phyloP scores from a whole-genome alignment of 2,888 invertebrate species.

The Drosophila neoperkinsi region DNA sequence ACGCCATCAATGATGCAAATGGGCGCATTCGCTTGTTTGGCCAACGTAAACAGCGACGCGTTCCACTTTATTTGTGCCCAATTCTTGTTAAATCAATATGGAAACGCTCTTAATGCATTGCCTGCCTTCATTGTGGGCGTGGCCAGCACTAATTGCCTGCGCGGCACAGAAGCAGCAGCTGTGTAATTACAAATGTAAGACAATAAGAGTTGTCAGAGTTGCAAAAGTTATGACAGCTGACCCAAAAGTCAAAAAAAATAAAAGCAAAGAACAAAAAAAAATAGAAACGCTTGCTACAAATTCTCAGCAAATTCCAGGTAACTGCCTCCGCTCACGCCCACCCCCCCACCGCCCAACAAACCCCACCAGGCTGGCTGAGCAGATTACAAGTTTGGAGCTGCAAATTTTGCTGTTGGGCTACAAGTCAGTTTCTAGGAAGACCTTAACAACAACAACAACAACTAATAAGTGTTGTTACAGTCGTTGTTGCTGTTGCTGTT shows the following conservation, averaged over 20 bases:
- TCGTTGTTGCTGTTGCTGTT: slow-evolving; percentile 7
- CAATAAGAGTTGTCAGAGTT: slow-evolving; percentile 28
- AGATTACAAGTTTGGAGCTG: slow-evolving; percentile 49
- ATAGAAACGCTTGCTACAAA: slow-evolving; percentile 32
- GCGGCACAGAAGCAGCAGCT: slow-evolving; percentile 22
- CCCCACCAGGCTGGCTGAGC: neutral
- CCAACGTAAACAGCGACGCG: slow-evolving; percentile 62
- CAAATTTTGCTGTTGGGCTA: slow-evolving; percentile 48
- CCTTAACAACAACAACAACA: slow-evolving; percentile 32
- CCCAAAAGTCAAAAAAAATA: neutral
- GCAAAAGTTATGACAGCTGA: slow-evolving; percentile 59
- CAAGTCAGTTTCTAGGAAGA: slow-evolving; percentile 52
- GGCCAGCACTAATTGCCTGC: slow-evolving; percentile 41
- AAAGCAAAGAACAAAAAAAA: neutral
- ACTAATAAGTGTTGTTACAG: slow-evolving; percentile 1
- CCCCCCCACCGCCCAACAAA: neutral
- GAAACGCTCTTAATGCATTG: slow-evolving; percentile 11
- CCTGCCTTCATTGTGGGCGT: slow-evolving; percentile 14
- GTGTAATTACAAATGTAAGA: slow-evolving; percentile 44
- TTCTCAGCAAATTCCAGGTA: slow-evolving; percentile 51
- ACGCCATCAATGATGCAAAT: slow-evolving; percentile 58
- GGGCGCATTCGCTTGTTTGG: slow-evolving; percentile 59
- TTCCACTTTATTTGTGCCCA: slow-evolving; percentile 34
- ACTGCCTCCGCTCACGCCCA: neutral
- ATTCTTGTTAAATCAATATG: slow-evolving; percentile 59